Evolutionary conservation across 2,888 invertebrate species (phyloP), one percentile per base, ranked within the genome.

Genomic region (Shargacucullia verbasci): DNA sequence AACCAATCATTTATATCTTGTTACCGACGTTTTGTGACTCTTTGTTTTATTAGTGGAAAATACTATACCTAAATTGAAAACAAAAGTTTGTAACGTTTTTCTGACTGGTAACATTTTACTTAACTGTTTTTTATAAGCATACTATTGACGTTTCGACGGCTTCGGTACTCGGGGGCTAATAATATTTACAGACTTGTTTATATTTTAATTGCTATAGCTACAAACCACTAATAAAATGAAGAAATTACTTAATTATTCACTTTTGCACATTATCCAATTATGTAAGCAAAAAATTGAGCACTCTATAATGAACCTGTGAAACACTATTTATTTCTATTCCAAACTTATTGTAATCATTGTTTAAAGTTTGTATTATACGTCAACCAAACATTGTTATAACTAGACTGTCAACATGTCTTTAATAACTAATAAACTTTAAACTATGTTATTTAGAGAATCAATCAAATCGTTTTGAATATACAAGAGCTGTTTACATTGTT

Each of bases 1-100:
- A 77, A 78, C 56, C 76, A 57, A 60, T 77, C 59, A 68, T 71
- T 77, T 80, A 72, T 72, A 68, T 73, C 74, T 79, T 80, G 64
- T 77, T 82, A 80, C 75, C 79, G 75, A 45, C 47, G 41, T 54
- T 77, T 74, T 79, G 53, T 65, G 38, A 63, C 71, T 66, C 66
- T 70, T n/a, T n/a, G 62, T 69, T 76, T 61, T 63, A 55, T 66
- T 64, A 66, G 49, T 73, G 69, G 53, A 14, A 46, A 37, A 46
- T 20, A 39, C 31, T 29, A 46, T 20, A 39, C 31, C 29, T 34
- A 6, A 3, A n/a, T n/a, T n/a, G n/a, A 14, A 34, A n/a, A 0
- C 3, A 14, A 9, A 4, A 1, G 7, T 6, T 64, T 37, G 59
- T 33, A 49, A 58, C 25, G 45, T 27, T 61, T 52, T 25, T 14